Evolutionary conservation across 2,797 vertebrate genomes (phyloP).

Genomic region (Mus minutoides): DNA sequence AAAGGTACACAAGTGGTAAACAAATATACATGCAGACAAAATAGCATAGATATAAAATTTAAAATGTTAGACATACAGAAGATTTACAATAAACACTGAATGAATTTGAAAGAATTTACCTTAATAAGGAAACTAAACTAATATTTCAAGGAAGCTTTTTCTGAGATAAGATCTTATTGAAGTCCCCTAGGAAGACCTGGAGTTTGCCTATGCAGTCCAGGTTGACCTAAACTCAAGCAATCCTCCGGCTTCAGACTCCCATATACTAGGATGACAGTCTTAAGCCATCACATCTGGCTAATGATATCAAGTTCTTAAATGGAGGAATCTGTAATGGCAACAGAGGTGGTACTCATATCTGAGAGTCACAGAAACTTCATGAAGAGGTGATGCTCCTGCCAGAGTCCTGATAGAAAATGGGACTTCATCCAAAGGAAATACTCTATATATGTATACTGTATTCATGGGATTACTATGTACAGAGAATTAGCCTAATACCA

Average conservation of each 20-base stretch:
- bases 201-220: neutral
- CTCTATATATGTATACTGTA: neutral
- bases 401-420: constrained; percentile 20
- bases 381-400: neutral
- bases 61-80: neutral
- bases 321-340: neutral
- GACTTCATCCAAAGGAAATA: neutral
- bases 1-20: neutral
- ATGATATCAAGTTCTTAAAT: neutral
- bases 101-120: neutral
- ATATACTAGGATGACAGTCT: neutral
- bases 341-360: neutral
- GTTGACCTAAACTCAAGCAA: neutral
- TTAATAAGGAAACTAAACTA: neutral
- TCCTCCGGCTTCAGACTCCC: neutral
- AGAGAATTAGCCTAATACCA: neutral
- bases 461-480: neutral
- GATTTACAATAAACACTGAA: neutral
- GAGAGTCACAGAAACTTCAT: neutral
- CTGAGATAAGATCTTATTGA: neutral
- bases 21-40: neutral
- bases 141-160: neutral
- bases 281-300: neutral
- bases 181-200: neutral
- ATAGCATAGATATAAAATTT: neutral